These are phyloP conservation scores for Drosophila differens DNA, from an alignment of 2,888 invertebrate species.

Conservation along the genomic window DNA sequence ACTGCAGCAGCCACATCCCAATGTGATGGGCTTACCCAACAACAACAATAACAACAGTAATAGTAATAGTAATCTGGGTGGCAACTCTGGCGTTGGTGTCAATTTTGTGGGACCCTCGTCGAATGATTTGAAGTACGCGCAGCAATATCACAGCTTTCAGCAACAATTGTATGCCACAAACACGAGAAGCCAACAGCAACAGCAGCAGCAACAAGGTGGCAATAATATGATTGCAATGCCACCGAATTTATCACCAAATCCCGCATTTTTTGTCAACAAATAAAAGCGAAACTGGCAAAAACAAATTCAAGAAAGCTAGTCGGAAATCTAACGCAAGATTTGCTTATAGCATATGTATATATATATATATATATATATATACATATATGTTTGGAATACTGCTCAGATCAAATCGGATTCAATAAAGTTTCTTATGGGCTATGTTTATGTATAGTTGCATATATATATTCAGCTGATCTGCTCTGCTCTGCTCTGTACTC, in stretches of 20 bases:
- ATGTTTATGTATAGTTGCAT: slow-evolving; percentile 32
- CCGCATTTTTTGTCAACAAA: slow-evolving; percentile 84
- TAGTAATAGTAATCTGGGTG: slow-evolving; percentile 2
- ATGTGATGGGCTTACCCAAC: slow-evolving; percentile 38
- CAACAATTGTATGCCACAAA: slow-evolving; percentile 96
- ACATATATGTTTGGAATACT: background rate
- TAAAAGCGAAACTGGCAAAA: slow-evolving; percentile 50
- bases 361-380: too few relatives aligned
- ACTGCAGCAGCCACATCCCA: slow-evolving; percentile 50
- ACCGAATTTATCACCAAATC: slow-evolving; percentile 82
- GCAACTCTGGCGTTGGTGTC: slow-evolving; percentile 37
- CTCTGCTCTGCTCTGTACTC: slow-evolving; percentile 54
- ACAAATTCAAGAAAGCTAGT: slow-evolving; percentile 40
- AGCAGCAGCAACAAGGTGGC: slow-evolving; percentile 48
- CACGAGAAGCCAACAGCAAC: slow-evolving; percentile 88
- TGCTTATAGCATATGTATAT: slow-evolving; percentile 28
- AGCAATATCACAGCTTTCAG: slow-evolving; percentile 98
- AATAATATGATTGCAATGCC: slow-evolving; percentile 72
- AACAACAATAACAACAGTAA: slow-evolving; percentile 24
- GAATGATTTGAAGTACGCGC: slow-evolving; percentile 96
- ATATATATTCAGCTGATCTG: slow-evolving; percentile 27
- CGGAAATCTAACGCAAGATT: slow-evolving; percentile 8
- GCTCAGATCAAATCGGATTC: background rate
- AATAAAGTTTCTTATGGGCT: slow-evolving; percentile 11
- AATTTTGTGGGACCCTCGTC: slow-evolving; percentile 93